Base-by-base conservation (phyloP, 2,888 invertebrate species). In the Liposcelis brunnea region DNA sequence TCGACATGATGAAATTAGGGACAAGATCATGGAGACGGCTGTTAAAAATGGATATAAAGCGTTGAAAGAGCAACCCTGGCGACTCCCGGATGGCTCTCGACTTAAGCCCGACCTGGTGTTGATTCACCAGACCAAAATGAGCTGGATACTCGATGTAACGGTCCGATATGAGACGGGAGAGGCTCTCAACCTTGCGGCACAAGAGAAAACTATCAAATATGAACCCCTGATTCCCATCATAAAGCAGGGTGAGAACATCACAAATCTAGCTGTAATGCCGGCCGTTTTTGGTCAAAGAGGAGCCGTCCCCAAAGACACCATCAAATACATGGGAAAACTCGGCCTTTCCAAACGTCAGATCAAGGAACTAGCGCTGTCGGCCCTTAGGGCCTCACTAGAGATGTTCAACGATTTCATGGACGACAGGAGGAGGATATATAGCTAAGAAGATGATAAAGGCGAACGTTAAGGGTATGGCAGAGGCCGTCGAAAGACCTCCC, bases 51-150 rank as follows among this genome's bases (percentile, higher is more conserved):
- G 42, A 8, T 31, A 12, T 18, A 31, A 21, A 2, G 46, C 46
- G 1, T 21, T 42, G 2, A 19, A 31, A 2, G 48, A 51, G 16
- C 43, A 48, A 6, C 44, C 46, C 2, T 32, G 48, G 2, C 18
- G 31, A 12, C 18, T 37, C 2, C 2, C 16, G 7, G 7, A n/a
- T 1, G 12, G 18, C 8, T 7, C 10, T 7, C 6, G 2, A 8
- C 46, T 48, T 14, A 36, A 44, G 31, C 48, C 46, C 6, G 46
- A 48, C 43, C 46, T 48, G 26, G 46, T 49, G 14, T 15, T 49
- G 4, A 26, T 26, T 6, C 5, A 26, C 26, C 43, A 12, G 40
- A 40, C 26, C 34, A 44, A 14, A 15, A n/a, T 32, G 44, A 46
- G 38, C 26, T 36, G 10, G 14, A 33, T 47, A 16, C 37, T 47